Evolutionary conservation across 2,888 invertebrate species (phyloP).

Genomic region (Philaethria dido): DNA sequence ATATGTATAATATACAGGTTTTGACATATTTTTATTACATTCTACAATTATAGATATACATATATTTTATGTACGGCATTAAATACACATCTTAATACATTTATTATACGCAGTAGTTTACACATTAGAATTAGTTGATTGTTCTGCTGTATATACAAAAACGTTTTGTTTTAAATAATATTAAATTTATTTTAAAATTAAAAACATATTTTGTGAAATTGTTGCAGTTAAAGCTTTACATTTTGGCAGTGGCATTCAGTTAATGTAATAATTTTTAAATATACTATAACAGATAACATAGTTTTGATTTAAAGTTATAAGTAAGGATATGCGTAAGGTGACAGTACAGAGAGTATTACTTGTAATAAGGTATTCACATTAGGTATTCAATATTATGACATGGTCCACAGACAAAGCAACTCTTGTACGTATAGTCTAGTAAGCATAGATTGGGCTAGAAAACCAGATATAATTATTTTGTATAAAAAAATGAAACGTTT

Average conservation of each 20-base stretch:
- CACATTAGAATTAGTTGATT: neutral
- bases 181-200: neutral
- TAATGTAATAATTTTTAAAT: neutral
- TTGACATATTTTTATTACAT: too few species aligned
- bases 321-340: too few species aligned
- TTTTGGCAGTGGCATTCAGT: neutral
- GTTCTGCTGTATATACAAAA: too few species aligned
- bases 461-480: neutral
- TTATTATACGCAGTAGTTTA: neutral
- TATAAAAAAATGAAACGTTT: neutral
- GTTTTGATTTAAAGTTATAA: too few species aligned
- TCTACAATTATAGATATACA: too few species aligned
- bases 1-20: too few species aligned
- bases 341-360: neutral
- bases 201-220: neutral
- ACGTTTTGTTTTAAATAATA: neutral
- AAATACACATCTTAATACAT: neutral
- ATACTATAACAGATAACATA: neutral
- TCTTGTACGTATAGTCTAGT: neutral
- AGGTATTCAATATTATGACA: constrained; percentile 2
- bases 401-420: constrained; percentile 18
- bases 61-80: neutral
- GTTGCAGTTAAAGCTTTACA: neutral
- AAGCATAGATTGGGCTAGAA: neutral
- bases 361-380: neutral